Conservation (phyloP, 2,888 invertebrate species). For the Eupithecia insigniata region DNA sequence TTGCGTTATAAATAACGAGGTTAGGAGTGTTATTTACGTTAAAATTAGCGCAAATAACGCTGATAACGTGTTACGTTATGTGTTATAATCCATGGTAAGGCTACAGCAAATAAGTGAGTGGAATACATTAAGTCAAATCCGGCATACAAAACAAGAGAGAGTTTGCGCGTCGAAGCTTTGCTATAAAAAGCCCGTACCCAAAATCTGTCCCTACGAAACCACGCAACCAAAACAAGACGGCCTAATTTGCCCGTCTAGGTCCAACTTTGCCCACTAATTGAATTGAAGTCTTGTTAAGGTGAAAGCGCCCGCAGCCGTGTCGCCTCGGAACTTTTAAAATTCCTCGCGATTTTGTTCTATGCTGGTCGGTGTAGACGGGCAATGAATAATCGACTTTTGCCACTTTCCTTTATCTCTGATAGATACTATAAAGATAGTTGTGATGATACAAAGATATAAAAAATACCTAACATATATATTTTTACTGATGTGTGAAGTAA, state of each 20-base stretch:
- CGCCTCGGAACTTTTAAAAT: slow-evolving; percentile 72
- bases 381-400: not conserved
- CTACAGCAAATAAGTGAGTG: no score
- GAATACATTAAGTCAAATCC: not conserved
- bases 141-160: not conserved
- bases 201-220: slow-evolving; percentile 22
- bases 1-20: no score
- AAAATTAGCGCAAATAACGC: no score
- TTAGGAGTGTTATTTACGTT: no score
- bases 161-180: not conserved
- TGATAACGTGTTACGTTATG: no score
- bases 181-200: not conserved
- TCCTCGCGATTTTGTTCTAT: slow-evolving; percentile 73
- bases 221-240: slow-evolving; percentile 35
- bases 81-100: no score
- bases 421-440: not conserved
- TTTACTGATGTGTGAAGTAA: no score
- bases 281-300: slow-evolving; percentile 72
- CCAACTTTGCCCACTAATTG: slow-evolving; percentile 69
- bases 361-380: not conserved
- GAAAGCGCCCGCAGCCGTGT: slow-evolving; percentile 57
- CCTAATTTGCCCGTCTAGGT: slow-evolving; percentile 52
- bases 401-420: not conserved
- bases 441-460: not conserved
- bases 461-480: no score